Conservation (phyloP, 2,113 vertebrate genomes). For the Prunella himalayana region DNA sequence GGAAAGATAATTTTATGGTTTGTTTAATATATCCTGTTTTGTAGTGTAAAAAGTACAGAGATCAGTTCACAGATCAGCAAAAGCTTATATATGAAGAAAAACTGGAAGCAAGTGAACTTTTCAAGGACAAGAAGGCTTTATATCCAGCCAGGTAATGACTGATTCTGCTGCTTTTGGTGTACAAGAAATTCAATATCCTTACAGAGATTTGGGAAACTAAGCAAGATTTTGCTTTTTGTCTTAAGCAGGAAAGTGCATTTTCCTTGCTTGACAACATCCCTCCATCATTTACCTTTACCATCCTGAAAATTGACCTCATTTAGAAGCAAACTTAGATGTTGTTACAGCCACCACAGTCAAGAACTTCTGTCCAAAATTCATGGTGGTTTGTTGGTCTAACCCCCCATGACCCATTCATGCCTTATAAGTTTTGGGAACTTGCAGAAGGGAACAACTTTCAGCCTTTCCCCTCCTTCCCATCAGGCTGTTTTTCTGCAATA, state of each 20-base stretch:
- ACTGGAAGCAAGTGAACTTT: conserved; percentile 94
- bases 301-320: not conserved
- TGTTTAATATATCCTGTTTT: conserved; percentile 22
- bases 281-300: not conserved
- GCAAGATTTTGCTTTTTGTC: not conserved
- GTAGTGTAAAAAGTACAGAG: conserved; percentile 96
- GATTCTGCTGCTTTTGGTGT: not conserved
- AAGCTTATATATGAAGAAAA: conserved; percentile 95
- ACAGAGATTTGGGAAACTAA: not conserved
- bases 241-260: not conserved
- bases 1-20: not conserved
- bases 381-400: not conserved
- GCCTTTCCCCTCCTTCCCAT: not conserved
- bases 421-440: not conserved
- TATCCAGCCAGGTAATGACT: conserved; percentile 89
- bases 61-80: conserved; percentile 91
- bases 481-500: not conserved
- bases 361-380: not conserved
- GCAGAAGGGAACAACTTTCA: not conserved
- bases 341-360: not conserved
- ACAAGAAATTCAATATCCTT: not conserved
- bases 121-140: conserved; percentile 96
- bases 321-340: not conserved
- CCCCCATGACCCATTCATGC: rapidly evolving
- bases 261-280: not conserved